Evolutionary conservation across 2,888 invertebrate species (phyloP).

Genomic region (Dusona sp.): DNA sequence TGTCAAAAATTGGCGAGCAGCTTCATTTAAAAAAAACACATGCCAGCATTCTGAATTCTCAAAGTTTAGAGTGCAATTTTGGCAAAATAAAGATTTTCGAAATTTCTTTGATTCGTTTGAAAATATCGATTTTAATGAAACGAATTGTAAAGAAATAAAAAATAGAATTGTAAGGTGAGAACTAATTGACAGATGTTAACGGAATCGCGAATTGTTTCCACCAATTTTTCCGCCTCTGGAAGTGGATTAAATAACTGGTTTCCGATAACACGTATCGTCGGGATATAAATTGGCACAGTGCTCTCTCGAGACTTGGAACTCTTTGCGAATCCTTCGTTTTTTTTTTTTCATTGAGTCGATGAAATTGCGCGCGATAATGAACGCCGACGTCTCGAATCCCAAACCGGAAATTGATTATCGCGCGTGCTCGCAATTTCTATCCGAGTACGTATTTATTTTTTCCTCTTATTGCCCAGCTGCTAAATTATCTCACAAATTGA

Average conservation of each 20-base stretch:
- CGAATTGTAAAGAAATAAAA: neutral
- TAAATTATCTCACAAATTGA: constrained; percentile 22
- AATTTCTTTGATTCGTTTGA: neutral
- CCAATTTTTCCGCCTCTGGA: neutral
- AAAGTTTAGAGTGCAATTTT: neutral
- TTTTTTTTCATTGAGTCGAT: constrained; percentile 32
- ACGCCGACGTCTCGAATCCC: constrained; percentile 38
- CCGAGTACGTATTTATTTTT: neutral
- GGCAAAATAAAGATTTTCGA: neutral
- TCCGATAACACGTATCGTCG: constrained; percentile 23
- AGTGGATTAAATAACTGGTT: constrained; percentile 7
- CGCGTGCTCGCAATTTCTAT: constrained; percentile 51
- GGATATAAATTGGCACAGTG: constrained; percentile 17
- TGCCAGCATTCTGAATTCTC: too few species aligned
- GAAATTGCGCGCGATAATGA: constrained; percentile 58
- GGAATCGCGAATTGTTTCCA: neutral
- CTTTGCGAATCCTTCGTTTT: neutral
- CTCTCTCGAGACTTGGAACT: neutral
- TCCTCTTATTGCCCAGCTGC: constrained; percentile 4
- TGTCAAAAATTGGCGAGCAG: too few species aligned
- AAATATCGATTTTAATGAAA: neutral
- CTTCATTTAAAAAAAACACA: too few species aligned
- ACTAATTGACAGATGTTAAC: neutral
- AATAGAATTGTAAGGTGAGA: neutral
- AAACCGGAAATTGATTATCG: constrained; percentile 63